Conservation (phyloP, 2,113 vertebrate species). For the Pitta sordida region DNA sequence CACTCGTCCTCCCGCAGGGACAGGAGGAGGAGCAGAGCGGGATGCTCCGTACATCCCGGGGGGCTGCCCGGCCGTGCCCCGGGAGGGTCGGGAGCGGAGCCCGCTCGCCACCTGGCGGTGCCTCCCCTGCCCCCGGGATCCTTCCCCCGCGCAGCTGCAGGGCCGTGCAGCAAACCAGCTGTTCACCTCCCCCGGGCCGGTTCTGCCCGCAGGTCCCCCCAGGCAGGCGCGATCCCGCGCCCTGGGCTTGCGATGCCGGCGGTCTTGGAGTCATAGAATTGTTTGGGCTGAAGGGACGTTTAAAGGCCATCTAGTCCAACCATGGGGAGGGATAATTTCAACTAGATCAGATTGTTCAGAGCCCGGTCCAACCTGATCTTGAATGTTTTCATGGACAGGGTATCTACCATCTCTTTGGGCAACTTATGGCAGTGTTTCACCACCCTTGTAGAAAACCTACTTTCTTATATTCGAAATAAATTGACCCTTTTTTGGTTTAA, state of each 20-base stretch:
- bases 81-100: background rate
- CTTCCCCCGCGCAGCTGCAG: background rate
- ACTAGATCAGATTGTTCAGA: background rate
- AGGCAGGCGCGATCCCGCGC: rapidly evolving
- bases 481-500: background rate
- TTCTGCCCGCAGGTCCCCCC: background rate
- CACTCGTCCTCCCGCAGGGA: background rate
- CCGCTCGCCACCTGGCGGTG: conserved; percentile 37
- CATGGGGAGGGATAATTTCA: too few relatives aligned
- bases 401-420: background rate
- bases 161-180: rapidly evolving
- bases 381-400: background rate
- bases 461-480: background rate
- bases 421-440: background rate
- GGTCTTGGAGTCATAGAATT: background rate
- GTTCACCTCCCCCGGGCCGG: rapidly evolving
- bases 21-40: background rate
- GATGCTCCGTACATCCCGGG: background rate
- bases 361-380: background rate
- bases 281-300: background rate
- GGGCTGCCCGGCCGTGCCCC: too few relatives aligned
- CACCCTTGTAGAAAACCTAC: background rate
- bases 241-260: rapidly evolving
- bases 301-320: background rate
- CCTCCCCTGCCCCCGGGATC: background rate